phyloP scores from a whole-genome alignment of 2,113 vertebrate species.

The Phaethornis superciliosus region DNA sequence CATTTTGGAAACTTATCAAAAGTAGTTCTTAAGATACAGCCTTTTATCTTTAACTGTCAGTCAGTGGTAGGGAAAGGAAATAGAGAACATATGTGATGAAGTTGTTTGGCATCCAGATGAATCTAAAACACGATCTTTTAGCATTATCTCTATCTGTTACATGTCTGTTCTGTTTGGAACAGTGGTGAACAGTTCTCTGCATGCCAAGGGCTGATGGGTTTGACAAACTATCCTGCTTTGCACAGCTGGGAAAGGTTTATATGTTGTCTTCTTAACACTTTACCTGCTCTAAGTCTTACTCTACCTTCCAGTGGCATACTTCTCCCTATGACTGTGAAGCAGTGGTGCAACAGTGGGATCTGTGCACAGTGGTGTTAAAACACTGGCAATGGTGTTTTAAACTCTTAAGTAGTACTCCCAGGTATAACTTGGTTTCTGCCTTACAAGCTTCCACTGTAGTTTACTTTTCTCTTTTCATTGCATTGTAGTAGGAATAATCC shows the following conservation, averaged over 20 bases:
- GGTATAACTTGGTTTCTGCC: background rate
- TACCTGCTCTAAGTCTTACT: background rate
- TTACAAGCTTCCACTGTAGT: background rate
- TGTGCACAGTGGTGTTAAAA: background rate
- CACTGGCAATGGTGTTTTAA: background rate
- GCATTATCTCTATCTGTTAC: background rate
- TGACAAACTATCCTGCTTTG: background rate
- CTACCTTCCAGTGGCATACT: background rate
- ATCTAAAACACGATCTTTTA: background rate
- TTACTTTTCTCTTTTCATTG: background rate
- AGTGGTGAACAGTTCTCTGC: background rate
- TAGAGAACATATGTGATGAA: background rate
- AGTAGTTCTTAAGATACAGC: background rate
- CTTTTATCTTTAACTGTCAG: constrained; percentile 36
- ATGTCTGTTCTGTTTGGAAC: background rate
- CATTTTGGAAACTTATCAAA: background rate
- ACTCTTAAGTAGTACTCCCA: background rate
- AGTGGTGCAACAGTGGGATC: background rate
- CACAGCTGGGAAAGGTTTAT: background rate
- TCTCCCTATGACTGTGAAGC: background rate
- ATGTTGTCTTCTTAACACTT: background rate
- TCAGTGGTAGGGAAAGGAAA: background rate
- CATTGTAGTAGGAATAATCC: background rate
- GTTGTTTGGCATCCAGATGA: background rate
- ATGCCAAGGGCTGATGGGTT: background rate